phyloP scores from a whole-genome alignment of 2,113 vertebrate genomes.

The Platichthys flesus region DNA sequence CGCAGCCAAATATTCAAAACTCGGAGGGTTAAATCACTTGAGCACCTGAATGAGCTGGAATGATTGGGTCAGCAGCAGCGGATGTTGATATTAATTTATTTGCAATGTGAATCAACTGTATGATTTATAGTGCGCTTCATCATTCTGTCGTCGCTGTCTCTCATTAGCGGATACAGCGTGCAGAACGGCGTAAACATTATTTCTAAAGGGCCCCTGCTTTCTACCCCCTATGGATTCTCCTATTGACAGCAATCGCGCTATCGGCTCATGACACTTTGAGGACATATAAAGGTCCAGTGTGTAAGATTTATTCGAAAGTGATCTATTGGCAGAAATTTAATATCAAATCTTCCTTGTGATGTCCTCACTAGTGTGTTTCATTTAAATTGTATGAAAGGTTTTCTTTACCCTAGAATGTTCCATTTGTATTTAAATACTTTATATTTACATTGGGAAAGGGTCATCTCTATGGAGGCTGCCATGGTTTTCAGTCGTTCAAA shows the following conservation, averaged over 20 bases:
- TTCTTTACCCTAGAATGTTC: too few relatives aligned
- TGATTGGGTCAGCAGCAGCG: conserved; percentile 13
- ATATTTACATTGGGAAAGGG: too few relatives aligned
- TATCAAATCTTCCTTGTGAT: too few relatives aligned
- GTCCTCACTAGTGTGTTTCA: too few relatives aligned
- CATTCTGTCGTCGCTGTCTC: conserved; percentile 6
- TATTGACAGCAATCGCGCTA: background rate
- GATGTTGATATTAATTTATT: background rate
- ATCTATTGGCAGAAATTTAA: too few relatives aligned
- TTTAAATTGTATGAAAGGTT: too few relatives aligned
- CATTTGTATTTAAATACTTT: too few relatives aligned
- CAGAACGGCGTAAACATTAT: conserved; percentile 7
- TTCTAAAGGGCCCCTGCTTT: conserved; percentile 7
- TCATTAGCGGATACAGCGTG: conserved; percentile 42
- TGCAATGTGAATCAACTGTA: conserved; percentile 1
- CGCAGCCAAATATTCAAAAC: conserved; percentile 25
- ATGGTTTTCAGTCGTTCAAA: too few relatives aligned
- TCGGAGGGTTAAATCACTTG: background rate
- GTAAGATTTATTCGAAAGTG: too few relatives aligned
- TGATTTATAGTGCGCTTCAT: background rate
- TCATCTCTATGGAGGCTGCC: too few relatives aligned
- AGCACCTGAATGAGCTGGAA: conserved; percentile 11
- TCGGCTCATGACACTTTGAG: background rate
- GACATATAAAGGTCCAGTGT: background rate
- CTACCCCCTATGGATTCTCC: background rate